phyloP scores from a whole-genome alignment of 2,888 invertebrate genomes.

The Ormyrus pomaceus region DNA sequence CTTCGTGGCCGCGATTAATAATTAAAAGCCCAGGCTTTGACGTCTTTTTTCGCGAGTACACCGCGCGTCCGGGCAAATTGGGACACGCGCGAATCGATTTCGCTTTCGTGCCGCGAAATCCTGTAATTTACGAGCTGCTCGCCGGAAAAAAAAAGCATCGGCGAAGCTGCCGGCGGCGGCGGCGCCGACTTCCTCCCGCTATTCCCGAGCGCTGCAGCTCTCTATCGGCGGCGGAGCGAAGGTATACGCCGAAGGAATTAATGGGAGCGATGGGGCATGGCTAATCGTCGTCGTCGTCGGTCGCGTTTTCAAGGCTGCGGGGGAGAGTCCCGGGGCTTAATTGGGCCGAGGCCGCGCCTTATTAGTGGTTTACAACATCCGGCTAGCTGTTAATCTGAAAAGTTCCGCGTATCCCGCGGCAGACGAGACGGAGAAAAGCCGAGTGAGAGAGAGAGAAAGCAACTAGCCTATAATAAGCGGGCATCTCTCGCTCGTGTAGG shows the following conservation, averaged over 20 bases:
- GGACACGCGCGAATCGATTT: conserved; percentile 15
- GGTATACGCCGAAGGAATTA: conserved; percentile 62
- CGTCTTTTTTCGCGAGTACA: no score
- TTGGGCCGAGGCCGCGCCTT: conserved; percentile 73
- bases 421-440: conserved; percentile 52
- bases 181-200: conserved; percentile 2
- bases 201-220: neutral
- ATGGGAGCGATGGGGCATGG: conserved; percentile 66
- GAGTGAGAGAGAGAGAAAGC: conserved; percentile 64
- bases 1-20: no score
- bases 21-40: no score
- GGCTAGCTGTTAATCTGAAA: conserved; percentile 73
- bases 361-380: conserved; percentile 73
- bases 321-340: conserved; percentile 64
- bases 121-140: conserved; percentile 7
- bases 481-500: conserved; percentile 63
- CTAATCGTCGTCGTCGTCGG: conserved; percentile 68
- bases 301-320: conserved; percentile 67
- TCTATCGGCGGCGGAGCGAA: neutral
- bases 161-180: neutral
- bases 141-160: neutral
- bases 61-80: neutral
- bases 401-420: conserved; percentile 73
- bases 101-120: conserved; percentile 1
- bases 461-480: conserved; percentile 74